Base-by-base conservation (phyloP, 2,888 invertebrate species). In the Tricholauxania praeusta region DNA sequence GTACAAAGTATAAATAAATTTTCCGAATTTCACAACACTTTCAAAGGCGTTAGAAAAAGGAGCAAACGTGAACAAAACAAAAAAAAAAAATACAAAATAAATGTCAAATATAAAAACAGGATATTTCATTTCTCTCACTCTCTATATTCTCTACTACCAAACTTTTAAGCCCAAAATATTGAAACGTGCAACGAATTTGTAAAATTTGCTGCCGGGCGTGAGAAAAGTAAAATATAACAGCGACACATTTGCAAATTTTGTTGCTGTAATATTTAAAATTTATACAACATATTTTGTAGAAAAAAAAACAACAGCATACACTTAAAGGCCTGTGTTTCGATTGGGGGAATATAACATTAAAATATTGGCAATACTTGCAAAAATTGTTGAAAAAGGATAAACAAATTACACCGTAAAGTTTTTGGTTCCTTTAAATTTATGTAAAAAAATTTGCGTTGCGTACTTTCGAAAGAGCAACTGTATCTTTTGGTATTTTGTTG, bases 141-240 rank as follows among this genome's bases (percentile, higher is more conserved):
- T 12, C 15, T 32, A 15, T 48, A 14, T n/a, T 22, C 52, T n/a
- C 10, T n/a, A 15, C 19, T 17, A 7, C 47, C 5, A 39, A 28
- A 22, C 22, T 65, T 51, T 49, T 15, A 19, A 4, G 32, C 48
- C 39, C 39, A 39, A 39, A 39, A 65, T 49, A 64, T 48, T 12
- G 65, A 47, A 49, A 59, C 68, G 68, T 68, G 68, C 22, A 22
- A 48, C 28, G 68, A 57, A 48, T 57, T 48, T 22, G 59, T 10
- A 51, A 68, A 22, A 67, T 67, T 52, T 55, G 52, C 55, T 52
- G 19, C 15, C 22, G 17, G 39, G 17, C n/a, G 48, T 59, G 47
- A 60, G 32, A 60, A 57, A 55, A 48, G 28, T 15, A 55, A 55
- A 49, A 17, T n/a, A 48, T 5, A 49, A 64, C 39, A 53, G 51